A percentile compares a stretch with the other conserved stretches of the same genome.
Evolutionary conservation across 2,797 vertebrate genomes (phyloP).

Genomic region (Muraenolepis orangiensis): DNA sequence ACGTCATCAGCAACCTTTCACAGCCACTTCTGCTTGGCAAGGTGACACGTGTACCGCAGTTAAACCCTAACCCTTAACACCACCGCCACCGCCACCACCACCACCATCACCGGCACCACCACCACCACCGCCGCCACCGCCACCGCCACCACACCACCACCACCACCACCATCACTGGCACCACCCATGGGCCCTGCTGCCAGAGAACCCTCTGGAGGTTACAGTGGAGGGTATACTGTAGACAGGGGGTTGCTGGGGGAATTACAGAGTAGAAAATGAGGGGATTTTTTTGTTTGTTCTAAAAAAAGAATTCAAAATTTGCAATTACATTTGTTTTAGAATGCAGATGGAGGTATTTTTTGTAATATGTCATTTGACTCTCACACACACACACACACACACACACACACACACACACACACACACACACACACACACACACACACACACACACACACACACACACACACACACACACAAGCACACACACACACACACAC

Average conservation of each 20-base stretch:
- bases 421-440: too few relatives aligned
- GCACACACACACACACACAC: constrained; percentile 24
- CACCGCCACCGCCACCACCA: not conserved
- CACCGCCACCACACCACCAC: not conserved
- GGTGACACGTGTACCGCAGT: not conserved
- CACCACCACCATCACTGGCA: too few relatives aligned
- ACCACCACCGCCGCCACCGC: not conserved
- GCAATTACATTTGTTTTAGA: too few relatives aligned
- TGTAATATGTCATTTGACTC: too few relatives aligned
- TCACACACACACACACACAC: too few relatives aligned
- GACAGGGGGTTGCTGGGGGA: not conserved
- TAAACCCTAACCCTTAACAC: not conserved
- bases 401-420: too few relatives aligned
- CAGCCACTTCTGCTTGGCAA: constrained; percentile 25
- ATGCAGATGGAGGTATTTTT: too few relatives aligned
- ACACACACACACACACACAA: not conserved
- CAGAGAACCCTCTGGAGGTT: too few relatives aligned
- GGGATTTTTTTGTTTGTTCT: too few relatives aligned
- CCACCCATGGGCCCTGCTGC: too few relatives aligned
- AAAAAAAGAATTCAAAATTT: too few relatives aligned
- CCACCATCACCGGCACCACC: not conserved
- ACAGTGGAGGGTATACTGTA: too few relatives aligned
- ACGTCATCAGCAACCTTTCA: constrained; percentile 27
- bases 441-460: not conserved
- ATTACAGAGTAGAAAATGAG: not conserved